phyloP scores from a whole-genome alignment of 2,797 vertebrate genomes.

The Xerus rutilus region DNA sequence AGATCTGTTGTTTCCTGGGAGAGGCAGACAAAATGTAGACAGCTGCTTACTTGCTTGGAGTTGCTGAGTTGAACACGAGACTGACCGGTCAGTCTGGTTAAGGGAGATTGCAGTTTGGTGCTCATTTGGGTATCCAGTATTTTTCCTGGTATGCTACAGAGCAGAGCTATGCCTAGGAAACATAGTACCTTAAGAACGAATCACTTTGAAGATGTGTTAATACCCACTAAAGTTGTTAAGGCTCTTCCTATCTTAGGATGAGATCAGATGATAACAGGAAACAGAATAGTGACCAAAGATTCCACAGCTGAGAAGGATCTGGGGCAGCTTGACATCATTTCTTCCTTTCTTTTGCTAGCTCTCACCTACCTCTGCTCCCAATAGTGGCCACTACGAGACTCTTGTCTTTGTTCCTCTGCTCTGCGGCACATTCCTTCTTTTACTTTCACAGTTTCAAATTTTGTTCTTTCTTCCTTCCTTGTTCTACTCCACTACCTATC shows the following conservation, averaged over 20 bases:
- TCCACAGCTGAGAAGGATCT: neutral
- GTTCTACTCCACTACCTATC: neutral
- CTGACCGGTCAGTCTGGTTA: neutral
- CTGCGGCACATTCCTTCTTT: neutral
- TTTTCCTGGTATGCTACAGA: neutral
- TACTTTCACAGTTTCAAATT: neutral
- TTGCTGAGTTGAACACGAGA: neutral
- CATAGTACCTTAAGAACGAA: too few relatives aligned
- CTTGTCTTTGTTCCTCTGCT: neutral
- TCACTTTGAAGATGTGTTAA: too few relatives aligned
- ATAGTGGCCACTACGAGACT: too few relatives aligned
- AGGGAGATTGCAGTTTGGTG: neutral
- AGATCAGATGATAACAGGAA: neutral
- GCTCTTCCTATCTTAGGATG: neutral
- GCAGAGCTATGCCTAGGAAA: neutral
- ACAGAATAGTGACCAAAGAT: neutral
- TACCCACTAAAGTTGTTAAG: neutral
- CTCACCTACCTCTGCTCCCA: neutral
- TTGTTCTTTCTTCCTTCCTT: neutral
- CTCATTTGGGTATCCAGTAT: neutral
- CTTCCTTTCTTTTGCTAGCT: neutral
- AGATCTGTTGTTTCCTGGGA: neutral
- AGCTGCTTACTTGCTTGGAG: neutral
- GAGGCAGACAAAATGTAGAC: neutral
- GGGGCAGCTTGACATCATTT: neutral